These are phyloP conservation scores for Agelas oroides DNA, from an alignment of 37 sponge, comb jelly and placozoan genomes.

Conservation along the genomic window DNA sequence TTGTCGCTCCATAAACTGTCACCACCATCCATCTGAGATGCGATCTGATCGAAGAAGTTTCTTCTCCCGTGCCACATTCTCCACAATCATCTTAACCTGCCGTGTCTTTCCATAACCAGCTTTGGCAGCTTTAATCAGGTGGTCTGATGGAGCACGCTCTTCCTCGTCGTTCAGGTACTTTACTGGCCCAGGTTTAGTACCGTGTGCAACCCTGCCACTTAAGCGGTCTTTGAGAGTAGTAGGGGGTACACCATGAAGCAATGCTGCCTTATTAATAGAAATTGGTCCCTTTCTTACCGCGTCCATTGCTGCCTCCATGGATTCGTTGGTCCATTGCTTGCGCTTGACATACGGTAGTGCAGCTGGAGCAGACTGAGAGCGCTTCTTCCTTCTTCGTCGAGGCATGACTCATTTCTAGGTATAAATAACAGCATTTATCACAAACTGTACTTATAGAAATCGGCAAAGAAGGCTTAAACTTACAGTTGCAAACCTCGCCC, in stretches of 20 bases:
- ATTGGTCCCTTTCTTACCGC: slow-evolving; percentile 9
- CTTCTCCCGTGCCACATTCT: slow-evolving; percentile 17
- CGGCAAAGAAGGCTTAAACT: too few relatives aligned
- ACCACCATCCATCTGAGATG: slow-evolving; percentile 14
- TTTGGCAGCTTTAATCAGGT: slow-evolving; percentile 14
- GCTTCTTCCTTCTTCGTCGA: not conserved
- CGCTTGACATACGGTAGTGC: not conserved
- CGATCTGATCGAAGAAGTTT: not conserved
- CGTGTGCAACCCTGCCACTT: slow-evolving; percentile 14
- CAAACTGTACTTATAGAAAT: too few relatives aligned
- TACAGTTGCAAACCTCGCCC: not conserved
- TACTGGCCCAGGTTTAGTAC: slow-evolving; percentile 16
- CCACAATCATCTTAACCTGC: slow-evolving; percentile 8
- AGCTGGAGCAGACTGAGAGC: not conserved
- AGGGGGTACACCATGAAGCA: slow-evolving; percentile 5
- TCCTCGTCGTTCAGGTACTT: not conserved
- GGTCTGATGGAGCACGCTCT: not conserved
- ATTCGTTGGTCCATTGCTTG: slow-evolving; percentile 15
- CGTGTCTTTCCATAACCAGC: slow-evolving; percentile 28
- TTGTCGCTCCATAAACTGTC: not conserved
- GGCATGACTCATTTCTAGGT: too few relatives aligned
- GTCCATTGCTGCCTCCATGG: slow-evolving; percentile 17
- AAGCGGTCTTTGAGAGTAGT: slow-evolving; percentile 10
- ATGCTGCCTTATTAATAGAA: not conserved
- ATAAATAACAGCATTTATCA: not conserved